Conservation (phyloP, 2,113 vertebrate species). For the Donacobius atricapilla region DNA sequence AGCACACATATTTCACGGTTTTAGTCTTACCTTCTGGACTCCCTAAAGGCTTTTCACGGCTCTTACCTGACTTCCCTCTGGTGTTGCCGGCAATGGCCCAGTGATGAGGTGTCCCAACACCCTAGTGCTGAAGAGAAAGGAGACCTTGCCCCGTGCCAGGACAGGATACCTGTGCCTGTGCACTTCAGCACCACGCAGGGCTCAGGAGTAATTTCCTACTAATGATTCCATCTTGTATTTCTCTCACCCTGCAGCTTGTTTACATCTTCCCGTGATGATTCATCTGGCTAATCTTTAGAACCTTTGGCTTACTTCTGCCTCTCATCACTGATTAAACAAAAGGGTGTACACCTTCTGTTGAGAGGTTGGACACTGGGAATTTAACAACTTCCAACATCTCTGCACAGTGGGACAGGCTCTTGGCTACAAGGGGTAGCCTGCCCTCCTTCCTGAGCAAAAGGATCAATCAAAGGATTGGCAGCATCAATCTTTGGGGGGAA, state of each 20-base stretch:
- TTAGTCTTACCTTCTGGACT: neutral
- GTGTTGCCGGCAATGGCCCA: neutral
- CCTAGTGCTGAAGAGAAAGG: neutral
- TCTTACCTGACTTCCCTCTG: neutral
- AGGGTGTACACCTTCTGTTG: neutral
- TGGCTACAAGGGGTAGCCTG: neutral
- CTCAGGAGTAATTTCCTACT: neutral
- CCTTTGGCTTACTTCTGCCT: neutral
- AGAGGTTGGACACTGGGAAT: neutral
- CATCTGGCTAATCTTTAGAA: neutral
- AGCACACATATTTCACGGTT: neutral
- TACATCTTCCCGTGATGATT: neutral
- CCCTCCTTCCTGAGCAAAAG: slow-evolving; percentile 1
- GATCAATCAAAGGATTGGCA: neutral
- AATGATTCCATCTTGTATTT: neutral
- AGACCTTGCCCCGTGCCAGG: neutral
- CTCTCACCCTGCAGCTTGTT: neutral
- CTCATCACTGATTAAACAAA: neutral
- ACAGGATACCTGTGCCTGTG: neutral
- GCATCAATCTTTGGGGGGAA: slow-evolving; percentile 4
- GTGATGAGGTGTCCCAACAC: neutral
- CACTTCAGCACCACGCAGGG: neutral
- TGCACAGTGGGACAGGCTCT: neutral
- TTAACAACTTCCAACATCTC: neutral
- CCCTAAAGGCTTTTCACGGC: neutral